Base-by-base conservation (phyloP, 2,888 invertebrate species). In the Entomobrya multifasciata region DNA sequence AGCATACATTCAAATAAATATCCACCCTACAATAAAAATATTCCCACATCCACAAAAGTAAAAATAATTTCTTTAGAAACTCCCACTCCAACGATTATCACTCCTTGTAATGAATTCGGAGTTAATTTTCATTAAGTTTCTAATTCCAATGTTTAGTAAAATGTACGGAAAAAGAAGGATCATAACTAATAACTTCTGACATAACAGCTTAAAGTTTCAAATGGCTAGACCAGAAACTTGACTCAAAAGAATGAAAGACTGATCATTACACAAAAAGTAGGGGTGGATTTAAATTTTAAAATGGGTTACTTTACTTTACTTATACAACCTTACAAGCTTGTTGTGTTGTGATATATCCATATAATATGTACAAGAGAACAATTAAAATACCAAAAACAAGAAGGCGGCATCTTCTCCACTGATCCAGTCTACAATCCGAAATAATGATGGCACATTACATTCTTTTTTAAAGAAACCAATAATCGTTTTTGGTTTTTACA, bases 51-150 rank as follows among this genome's bases (percentile, higher is more conserved):
- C n/a, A n/a, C n/a, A n/a, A n/a, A n/a, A 15, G 13, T 49, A 49
- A 13, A 15, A 5, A 13, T n/a, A 8, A 13, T 36, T 22, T 65
- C 70, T 70, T 15, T 2, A 22, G 27, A 2, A 4, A 70, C 41
- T 20, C 41, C 47, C 70, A 1, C 70, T n/a, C 22, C n/a, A 20
- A 65, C 74, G 49, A 83, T 83, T 83, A 83, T 76, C 83, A 83
- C 83, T 83, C 76, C 76, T 83, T 77, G 72, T 36, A 41, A 70
- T 44, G 57, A 30, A 78, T 27, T 70, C 22, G 15, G 30, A 70
- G 11, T 30, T 72, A 57, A 6, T 72, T 62, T 74, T 74, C 74
- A 62, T 81, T 25, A 57, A 20, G 44, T 67, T 62, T 72, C 22
- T 25, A 47, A 47, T 47, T 41, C 1, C 36, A 10, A 41, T 41